Percentiles rank a stretch among this genome's conserved stretches.
Evolutionary conservation across 2,888 invertebrate species (phyloP).

Genomic region (Stratiomys singularior): DNA sequence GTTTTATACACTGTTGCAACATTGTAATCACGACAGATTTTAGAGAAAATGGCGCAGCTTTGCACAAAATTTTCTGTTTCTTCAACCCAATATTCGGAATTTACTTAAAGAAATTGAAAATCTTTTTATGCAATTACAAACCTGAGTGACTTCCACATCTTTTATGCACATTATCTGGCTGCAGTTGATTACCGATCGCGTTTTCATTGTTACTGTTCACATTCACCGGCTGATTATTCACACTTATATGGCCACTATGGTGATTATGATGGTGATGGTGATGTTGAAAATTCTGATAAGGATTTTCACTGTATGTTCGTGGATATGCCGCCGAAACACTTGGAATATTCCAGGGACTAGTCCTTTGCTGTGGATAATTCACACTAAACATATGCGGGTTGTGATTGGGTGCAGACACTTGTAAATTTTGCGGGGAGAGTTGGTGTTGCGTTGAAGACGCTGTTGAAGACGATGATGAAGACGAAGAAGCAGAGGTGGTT

Average conservation of each 20-base stretch:
- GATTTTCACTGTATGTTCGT: slow-evolving; percentile 60
- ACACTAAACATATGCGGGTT: slow-evolving; percentile 60
- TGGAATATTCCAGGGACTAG: slow-evolving; percentile 64
- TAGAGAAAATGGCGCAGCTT: too few species aligned
- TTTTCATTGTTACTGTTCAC: slow-evolving; percentile 46
- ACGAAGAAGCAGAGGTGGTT: slow-evolving; percentile 47
- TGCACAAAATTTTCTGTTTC: too few species aligned
- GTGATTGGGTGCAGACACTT: slow-evolving; percentile 54
- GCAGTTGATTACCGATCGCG: slow-evolving; percentile 41
- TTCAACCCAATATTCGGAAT: too few species aligned
- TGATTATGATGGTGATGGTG: slow-evolving; percentile 47
- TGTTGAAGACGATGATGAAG: slow-evolving; percentile 27
- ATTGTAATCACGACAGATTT: too few species aligned
- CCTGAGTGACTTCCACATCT: slow-evolving; percentile 49
- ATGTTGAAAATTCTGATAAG: slow-evolving; percentile 61
- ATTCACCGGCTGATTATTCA: slow-evolving; percentile 19
- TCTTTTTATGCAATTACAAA: slow-evolving; percentile 22
- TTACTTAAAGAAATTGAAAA: too few species aligned
- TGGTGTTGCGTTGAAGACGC: slow-evolving; percentile 37
- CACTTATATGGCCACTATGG: slow-evolving; percentile 3
- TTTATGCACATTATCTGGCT: slow-evolving; percentile 52
- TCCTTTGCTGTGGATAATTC: slow-evolving; percentile 64
- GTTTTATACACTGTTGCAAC: too few species aligned
- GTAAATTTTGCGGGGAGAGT: slow-evolving; percentile 49
- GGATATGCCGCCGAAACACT: slow-evolving; percentile 61